Base-by-base conservation (phyloP, 2,888 invertebrate species). In the Dryococelus australis region DNA sequence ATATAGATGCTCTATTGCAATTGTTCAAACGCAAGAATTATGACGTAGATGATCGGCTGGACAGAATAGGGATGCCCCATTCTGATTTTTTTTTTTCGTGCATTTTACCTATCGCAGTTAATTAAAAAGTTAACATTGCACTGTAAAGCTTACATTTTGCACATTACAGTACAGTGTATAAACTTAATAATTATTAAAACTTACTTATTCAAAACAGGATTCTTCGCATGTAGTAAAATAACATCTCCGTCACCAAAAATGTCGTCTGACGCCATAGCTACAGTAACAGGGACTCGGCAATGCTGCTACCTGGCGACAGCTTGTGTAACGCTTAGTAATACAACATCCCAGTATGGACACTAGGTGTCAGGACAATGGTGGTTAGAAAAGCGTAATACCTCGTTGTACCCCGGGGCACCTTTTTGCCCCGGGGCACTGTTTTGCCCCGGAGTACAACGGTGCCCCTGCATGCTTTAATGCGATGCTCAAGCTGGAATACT, bases 401-500 rank as follows among this genome's bases (percentile, higher is more conserved):
- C 20, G 65, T 65, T 65, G 65, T 65, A 20, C 16, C 65, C 65
- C 65, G 65, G 65, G 10, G 5, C 65, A 8, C 65, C 20, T 8
- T 65, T 65, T 20, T 65, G 65, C 65, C 65, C 65, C 65, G 65
- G 65, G 65, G n/a, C n/a, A n/a, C n/a, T n/a, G n/a, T n/a, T n/a
- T n/a, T n/a, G n/a, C n/a, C n/a, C n/a, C n/a, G n/a, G n/a, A n/a
- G n/a, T n/a, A n/a, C n/a, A n/a, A n/a, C n/a, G n/a, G n/a, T n/a
- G n/a, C n/a, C n/a, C n/a, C n/a, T n/a, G n/a, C n/a, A n/a, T n/a
- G n/a, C n/a, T n/a, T n/a, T n/a, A n/a, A n/a, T n/a, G n/a, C n/a
- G n/a, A n/a, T n/a, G n/a, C n/a, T n/a, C n/a, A n/a, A n/a, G n/a
- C n/a, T n/a, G n/a, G n/a, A n/a, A n/a, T n/a, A n/a, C n/a, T n/a